Conservation (phyloP, 2,888 invertebrate species). For the Ischnus inquisitorius region DNA sequence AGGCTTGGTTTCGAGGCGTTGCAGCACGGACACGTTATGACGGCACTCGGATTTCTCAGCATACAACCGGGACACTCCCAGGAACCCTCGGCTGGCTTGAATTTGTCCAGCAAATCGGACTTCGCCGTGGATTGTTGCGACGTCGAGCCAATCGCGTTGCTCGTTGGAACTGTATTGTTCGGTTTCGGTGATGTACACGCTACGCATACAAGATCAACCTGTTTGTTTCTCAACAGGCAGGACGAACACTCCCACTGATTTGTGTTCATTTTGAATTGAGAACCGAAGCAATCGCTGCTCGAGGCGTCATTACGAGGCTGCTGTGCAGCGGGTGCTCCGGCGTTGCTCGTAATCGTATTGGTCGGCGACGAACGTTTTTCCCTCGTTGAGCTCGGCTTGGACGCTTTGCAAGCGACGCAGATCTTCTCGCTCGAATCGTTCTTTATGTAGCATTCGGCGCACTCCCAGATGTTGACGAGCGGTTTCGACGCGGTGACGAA, state of each 20-base stretch:
- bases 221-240: slow-evolving; percentile 87
- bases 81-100: slow-evolving; percentile 83
- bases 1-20: slow-evolving; percentile 81
- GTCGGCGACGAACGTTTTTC: slow-evolving; percentile 17
- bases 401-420: slow-evolving; percentile 82
- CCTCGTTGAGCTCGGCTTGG: slow-evolving; percentile 65
- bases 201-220: slow-evolving; percentile 85
- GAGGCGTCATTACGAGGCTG: slow-evolving; percentile 38
- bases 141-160: slow-evolving; percentile 34
- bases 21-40: slow-evolving; percentile 78
- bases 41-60: slow-evolving; percentile 86
- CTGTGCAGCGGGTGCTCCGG: slow-evolving; percentile 25
- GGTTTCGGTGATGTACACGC: slow-evolving; percentile 87
- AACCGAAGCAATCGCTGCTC: slow-evolving; percentile 73
- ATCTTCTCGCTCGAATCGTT: slow-evolving; percentile 77
- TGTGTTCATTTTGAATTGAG: slow-evolving; percentile 74
- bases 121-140: slow-evolving; percentile 40
- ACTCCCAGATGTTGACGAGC: slow-evolving; percentile 81
- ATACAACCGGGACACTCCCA: slow-evolving; percentile 89
- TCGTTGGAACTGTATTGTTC: slow-evolving; percentile 63
- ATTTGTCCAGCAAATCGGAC: slow-evolving; percentile 70
- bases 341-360: slow-evolving; percentile 45
- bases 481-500: background rate
- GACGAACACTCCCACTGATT: slow-evolving; percentile 87
- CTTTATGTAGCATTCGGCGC: slow-evolving; percentile 82